Conservation (phyloP, 2,113 vertebrate species). For the Bostrychus sinensis region DNA sequence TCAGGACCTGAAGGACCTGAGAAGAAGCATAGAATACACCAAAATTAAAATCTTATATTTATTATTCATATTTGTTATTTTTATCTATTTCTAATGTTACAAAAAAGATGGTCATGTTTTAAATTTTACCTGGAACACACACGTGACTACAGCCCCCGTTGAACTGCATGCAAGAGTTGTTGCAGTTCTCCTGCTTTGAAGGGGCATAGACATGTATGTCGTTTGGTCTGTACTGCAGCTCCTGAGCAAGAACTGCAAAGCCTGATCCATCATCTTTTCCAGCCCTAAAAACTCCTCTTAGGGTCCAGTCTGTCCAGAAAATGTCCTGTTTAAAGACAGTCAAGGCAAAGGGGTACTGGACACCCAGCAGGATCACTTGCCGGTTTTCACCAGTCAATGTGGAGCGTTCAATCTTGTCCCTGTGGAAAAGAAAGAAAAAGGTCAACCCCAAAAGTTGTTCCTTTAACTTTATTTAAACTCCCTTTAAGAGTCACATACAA, state of each 20-base stretch:
- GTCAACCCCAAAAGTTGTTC: not conserved
- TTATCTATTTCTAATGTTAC: too few species aligned
- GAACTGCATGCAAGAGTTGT: constrained; percentile 88
- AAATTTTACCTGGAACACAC: constrained; percentile 86
- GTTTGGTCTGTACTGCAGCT: constrained; percentile 81
- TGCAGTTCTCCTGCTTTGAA: constrained; percentile 85
- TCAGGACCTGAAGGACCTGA: constrained; percentile 89
- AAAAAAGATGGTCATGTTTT: not conserved
- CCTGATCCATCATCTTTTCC: constrained; percentile 91
- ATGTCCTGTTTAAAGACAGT: constrained; percentile 89
- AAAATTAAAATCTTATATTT: not conserved
- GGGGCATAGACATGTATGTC: constrained; percentile 84
- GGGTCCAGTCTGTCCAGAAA: constrained; percentile 92
- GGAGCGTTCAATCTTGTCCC: constrained; percentile 89
- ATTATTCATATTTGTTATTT: too few species aligned
- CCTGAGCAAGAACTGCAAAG: constrained; percentile 78
- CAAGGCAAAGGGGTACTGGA: constrained; percentile 84
- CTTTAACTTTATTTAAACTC: not conserved
- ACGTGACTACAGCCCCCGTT: constrained; percentile 95
- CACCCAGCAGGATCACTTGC: constrained; percentile 83
- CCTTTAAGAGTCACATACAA: constrained; percentile 55
- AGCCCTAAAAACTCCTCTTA: constrained; percentile 84
- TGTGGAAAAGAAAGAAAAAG: constrained; percentile 48
- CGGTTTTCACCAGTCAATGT: constrained; percentile 84
- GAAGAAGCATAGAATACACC: not conserved